Evolutionary conservation across 2,113 vertebrate genomes (phyloP), one percentile per base, ranked within the genome.

Genomic region (Epinephelus fuscoguttatus): DNA sequence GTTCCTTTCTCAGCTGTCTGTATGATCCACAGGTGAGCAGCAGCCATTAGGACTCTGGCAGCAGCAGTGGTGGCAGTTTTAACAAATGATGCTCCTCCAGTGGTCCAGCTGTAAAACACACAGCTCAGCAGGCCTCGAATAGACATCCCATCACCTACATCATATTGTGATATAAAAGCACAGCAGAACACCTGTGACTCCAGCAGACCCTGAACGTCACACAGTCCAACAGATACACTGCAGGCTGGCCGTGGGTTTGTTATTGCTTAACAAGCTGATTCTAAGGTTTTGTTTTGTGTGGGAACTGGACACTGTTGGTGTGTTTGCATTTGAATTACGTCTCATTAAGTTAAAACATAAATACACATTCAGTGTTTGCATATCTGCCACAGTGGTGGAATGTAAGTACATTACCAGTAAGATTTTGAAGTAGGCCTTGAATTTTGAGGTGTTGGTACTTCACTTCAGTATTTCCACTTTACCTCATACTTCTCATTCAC

Each of bases 1-100:
- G 81, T 6, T 88, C 66, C 52, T 77, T 52, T 81, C 30, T 84
- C 61, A 61, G 84, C 82, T 78, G 77, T 84, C 79, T 63, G 15
- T 70, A 64, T 85, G 78, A 87, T 89, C 87, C 88, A 84, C 87
- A 88, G 84, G 87, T 92, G 77, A 89, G 84, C 67, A 73, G 49
- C 66, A 75, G 50, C 76, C 74, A 90, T 92, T 89, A 88, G 76
- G 63, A 47, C 71, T 86, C 49, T 4, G 25, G 72, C 81, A 80
- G 75, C 68, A 62, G 57, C 55, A 62, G 56, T 23, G 40, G 78
- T 72, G 79, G 84, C 78, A 80, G 50, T 84, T 86, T 85, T 66
- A 87, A 89, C 80, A 88, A 88, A 82, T 53, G 53, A 87, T 85
- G 59, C 64, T 78, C 14, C 64, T 85, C 27, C 59, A 67, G 23